phyloP scores from a whole-genome alignment of 2,797 vertebrate genomes.

The Notamacropus eugenii region DNA sequence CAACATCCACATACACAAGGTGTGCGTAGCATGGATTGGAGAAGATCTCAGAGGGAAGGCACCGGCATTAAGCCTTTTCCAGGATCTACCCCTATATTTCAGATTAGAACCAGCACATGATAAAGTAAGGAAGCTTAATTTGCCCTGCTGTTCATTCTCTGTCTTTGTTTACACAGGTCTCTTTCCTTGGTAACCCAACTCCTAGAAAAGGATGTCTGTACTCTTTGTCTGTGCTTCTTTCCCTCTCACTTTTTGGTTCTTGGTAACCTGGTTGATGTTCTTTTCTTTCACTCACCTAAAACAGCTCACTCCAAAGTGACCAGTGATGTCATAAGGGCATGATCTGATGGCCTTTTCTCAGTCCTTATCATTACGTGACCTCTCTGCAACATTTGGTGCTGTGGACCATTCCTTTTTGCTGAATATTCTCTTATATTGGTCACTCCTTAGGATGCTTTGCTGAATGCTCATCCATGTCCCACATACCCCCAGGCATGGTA shows the following conservation, averaged over 20 bases:
- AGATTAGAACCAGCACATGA: neutral
- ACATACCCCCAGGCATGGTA: neutral
- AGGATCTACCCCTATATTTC: neutral
- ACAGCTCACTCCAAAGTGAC: neutral
- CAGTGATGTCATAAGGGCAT: neutral
- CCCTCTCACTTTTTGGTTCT: neutral
- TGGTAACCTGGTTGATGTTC: neutral
- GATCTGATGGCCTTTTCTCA: neutral
- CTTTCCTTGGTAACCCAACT: neutral
- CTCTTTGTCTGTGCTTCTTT: neutral
- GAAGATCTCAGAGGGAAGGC: neutral
- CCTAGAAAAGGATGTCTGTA: neutral
- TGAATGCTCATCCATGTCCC: neutral
- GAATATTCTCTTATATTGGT: neutral
- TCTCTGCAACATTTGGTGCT: neutral
- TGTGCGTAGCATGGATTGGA: neutral
- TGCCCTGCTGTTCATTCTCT: neutral
- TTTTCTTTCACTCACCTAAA: neutral
- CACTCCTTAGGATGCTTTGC: neutral
- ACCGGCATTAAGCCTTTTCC: neutral
- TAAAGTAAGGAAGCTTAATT: neutral
- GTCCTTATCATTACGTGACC: neutral
- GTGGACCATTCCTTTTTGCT: neutral
- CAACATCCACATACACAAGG: neutral
- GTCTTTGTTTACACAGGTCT: neutral